Conservation (phyloP, 2,888 invertebrate genomes). For the Clostera curtula region DNA sequence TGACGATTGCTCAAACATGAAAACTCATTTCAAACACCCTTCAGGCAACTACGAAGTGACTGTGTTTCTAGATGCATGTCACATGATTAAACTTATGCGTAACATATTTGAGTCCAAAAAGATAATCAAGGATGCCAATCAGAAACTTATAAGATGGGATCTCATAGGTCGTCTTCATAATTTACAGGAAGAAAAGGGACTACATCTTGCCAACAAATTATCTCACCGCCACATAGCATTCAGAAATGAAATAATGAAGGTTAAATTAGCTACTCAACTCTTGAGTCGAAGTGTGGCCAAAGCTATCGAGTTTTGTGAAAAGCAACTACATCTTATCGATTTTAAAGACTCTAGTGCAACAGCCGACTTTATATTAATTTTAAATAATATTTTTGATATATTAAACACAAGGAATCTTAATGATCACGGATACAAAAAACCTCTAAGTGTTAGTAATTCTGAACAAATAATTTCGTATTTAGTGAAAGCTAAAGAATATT, state of each 20-base stretch:
- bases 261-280: no score
- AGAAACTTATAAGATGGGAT: no score
- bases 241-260: no score
- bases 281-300: no score
- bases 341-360: neutral
- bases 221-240: neutral
- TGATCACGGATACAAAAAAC: conserved; percentile 3
- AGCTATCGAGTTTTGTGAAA: no score
- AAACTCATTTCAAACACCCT: conserved; percentile 8
- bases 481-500: neutral
- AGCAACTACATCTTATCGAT: neutral
- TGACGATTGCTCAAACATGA: neutral
- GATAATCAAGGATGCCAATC: no score
- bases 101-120: no score
- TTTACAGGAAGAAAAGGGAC: neutral
- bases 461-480: neutral
- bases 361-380: conserved; percentile 3
- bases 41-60: conserved; percentile 3
- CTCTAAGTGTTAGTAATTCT: conserved; percentile 2
- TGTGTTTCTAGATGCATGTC: no score
- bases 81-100: no score
- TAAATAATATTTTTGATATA: conserved; percentile 5
- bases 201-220: neutral
- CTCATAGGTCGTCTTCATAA: conserved; percentile 4
- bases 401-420: neutral